These are phyloP conservation scores for Myotis planiceps DNA, from an alignment of 2,797 vertebrate genomes.

Conservation along the genomic window DNA sequence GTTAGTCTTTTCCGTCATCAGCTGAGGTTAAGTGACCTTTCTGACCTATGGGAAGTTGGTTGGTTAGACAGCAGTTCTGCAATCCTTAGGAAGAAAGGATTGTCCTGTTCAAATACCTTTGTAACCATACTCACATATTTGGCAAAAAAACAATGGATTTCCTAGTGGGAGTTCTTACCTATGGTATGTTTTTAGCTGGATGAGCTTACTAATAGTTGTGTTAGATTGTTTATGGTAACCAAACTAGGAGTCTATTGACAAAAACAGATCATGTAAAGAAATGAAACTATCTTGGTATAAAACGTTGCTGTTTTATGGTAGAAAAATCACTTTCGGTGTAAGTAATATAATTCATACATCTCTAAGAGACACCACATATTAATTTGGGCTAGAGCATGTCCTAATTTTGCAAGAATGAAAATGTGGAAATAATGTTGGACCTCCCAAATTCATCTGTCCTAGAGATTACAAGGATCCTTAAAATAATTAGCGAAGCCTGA, in stretches of 20 bases:
- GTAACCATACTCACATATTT: not conserved
- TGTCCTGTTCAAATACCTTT: not conserved
- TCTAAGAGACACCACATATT: not conserved
- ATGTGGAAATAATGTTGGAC: fast-evolving
- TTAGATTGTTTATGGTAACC: not conserved
- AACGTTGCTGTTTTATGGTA: not conserved
- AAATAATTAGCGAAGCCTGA: not conserved
- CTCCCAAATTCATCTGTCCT: not conserved
- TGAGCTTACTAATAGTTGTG: not conserved
- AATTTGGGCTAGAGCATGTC: not conserved
- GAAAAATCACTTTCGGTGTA: not conserved
- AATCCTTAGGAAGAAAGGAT: not conserved
- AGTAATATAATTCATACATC: not conserved
- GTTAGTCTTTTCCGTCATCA: not conserved
- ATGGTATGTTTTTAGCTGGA: not conserved
- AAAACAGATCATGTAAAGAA: not conserved
- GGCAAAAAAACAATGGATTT: not conserved
- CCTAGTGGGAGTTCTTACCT: not conserved
- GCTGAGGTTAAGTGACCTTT: not conserved
- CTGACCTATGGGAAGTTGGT: not conserved
- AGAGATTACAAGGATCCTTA: not conserved
- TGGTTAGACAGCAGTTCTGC: not conserved
- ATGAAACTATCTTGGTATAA: not conserved
- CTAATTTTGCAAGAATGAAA: not conserved
- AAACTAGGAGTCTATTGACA: not conserved